Conservation (phyloP, 2,888 invertebrate genomes). For the Ganaspis brasiliensis region DNA sequence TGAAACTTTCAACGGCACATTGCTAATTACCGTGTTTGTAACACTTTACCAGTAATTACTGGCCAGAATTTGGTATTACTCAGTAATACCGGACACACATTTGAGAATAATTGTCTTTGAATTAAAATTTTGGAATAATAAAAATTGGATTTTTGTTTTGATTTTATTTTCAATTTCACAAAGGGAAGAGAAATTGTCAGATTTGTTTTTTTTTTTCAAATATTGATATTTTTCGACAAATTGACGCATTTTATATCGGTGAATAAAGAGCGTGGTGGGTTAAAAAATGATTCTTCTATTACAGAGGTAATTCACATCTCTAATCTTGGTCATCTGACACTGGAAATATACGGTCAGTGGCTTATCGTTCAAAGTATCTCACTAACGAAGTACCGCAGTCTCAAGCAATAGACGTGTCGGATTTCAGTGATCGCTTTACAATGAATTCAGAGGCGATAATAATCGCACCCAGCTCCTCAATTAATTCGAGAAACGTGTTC, state of each 20-base stretch:
- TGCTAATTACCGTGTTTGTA: no score
- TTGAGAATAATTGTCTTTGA: no score
- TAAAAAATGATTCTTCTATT: slow-evolving; percentile 23
- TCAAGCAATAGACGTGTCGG: slow-evolving; percentile 43
- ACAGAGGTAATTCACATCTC: slow-evolving; percentile 16
- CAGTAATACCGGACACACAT: no score
- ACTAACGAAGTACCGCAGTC: slow-evolving; percentile 41
- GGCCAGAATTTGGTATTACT: no score
- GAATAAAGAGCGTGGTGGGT: not conserved
- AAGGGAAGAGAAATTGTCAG: no score
- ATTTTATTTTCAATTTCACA: no score
- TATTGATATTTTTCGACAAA: not conserved
- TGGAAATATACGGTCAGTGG: slow-evolving; percentile 21
- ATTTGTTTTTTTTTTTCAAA: not conserved
- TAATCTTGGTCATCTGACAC: slow-evolving; percentile 34
- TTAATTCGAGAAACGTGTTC: slow-evolving; percentile 42
- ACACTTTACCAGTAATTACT: no score
- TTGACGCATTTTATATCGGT: not conserved
- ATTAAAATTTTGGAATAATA: no score
- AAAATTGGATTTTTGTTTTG: no score
- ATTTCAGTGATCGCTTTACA: slow-evolving; percentile 44
- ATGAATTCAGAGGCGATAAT: slow-evolving; percentile 43
- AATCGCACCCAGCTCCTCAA: slow-evolving; percentile 36
- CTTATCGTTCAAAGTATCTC: slow-evolving; percentile 41
- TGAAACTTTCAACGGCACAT: no score